Evolutionary conservation across 2,113 vertebrate species (phyloP).

Genomic region (Tiliqua scincoides): DNA sequence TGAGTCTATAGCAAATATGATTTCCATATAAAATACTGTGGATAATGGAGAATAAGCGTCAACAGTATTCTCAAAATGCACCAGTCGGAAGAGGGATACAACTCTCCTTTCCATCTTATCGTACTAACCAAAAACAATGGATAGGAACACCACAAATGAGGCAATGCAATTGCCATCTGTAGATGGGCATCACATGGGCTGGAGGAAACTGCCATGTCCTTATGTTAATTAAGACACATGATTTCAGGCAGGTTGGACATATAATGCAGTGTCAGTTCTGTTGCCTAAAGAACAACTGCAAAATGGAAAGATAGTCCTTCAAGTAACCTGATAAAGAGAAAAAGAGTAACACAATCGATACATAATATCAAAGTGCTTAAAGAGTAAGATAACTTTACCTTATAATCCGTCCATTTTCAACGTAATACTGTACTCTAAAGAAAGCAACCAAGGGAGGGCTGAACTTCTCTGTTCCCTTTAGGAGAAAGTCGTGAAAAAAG

Average conservation of each 20-base stretch:
- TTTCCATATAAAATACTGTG: background rate
- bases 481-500: background rate
- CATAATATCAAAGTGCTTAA: background rate
- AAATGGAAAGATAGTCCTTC: too few species aligned
- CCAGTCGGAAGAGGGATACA: background rate
- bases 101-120: background rate
- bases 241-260: background rate
- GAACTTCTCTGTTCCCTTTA: slow-evolving; percentile 78
- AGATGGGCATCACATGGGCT: background rate
- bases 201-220: background rate
- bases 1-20: background rate
- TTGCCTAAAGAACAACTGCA: background rate
- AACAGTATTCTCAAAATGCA: background rate
- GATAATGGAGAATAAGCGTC: background rate
- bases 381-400: slow-evolving; percentile 71
- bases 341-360: background rate
- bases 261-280: too few species aligned
- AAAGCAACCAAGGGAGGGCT: slow-evolving; percentile 81
- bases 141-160: background rate
- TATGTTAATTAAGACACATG: background rate
- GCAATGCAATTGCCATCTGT: background rate
- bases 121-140: background rate
- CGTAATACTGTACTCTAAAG: slow-evolving; percentile 89
- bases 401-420: slow-evolving; percentile 88
- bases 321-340: background rate